Base-by-base conservation (phyloP, 1,140 invertebrate genomes). In the Elymnias hypermnestra region DNA sequence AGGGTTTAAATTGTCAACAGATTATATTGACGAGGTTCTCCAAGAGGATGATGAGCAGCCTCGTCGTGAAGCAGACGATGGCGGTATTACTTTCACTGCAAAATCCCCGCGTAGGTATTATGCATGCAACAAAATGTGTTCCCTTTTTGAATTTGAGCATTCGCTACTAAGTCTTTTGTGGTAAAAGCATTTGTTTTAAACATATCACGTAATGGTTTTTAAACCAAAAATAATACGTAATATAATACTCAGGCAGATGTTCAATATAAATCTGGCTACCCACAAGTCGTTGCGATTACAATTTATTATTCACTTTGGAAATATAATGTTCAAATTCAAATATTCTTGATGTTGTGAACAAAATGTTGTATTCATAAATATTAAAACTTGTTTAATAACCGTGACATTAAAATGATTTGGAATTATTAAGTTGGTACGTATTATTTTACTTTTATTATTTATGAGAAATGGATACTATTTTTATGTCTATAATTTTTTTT, bases 11-110 rank as follows among this genome's bases (percentile, higher is more conserved):
- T 61, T 60, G 55, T 70, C 56, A 71, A 38, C 87, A 94, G 93
- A 94, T 87, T 94, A 94, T 86, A 93, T 93, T 76, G 92, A 93
- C 67, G 92, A 93, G 72, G 92, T 93, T 29, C 87, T 94, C 43
- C 91, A 93, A 72, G 92, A 94, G 83, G 88, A 91, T 48, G 90
- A 92, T 58, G 15, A 84, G 78, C 29, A 89, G 88, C 88, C 87
- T 7, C 88, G 90, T 47, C 78, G 74, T 35, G 75, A 86, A 25
- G 91, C 93, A 43, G 93, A 94, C 59, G 94, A 95, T 70, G 93
- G 92, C 68, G 93, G 93, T 60, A 94, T 95, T 56, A 95, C 92
- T 54, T 96, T 95, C 75, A 95, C 93, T 53, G 94, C 93, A 29
- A 92, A 94, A 87, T 91, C 92, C 71, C 92, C 92, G 71, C 92